Conservation (phyloP, 2,113 vertebrate species). For the Okapia johnstoni region DNA sequence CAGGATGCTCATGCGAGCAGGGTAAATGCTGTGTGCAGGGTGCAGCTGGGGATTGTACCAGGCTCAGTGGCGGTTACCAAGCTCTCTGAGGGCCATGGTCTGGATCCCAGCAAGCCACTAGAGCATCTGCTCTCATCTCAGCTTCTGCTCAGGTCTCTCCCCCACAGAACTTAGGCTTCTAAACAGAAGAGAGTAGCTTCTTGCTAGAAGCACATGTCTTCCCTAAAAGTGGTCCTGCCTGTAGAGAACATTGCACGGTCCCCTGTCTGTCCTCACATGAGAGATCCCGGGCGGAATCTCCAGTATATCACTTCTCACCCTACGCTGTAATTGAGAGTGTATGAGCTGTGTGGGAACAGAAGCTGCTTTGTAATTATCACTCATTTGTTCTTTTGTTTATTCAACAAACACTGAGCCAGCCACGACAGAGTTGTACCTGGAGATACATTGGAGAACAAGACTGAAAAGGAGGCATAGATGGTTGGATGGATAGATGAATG, state of each 20-base stretch:
- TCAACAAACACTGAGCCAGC: background rate
- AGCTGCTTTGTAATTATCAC: background rate
- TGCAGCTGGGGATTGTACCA: background rate
- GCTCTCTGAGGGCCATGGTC: background rate
- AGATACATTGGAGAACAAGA: background rate
- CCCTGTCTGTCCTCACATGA: background rate
- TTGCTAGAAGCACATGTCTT: background rate
- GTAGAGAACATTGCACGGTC: background rate
- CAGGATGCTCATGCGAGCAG: background rate
- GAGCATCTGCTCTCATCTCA: background rate
- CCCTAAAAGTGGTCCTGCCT: background rate
- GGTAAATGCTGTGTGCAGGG: accelerated
- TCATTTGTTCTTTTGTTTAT: background rate
- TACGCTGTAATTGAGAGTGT: background rate
- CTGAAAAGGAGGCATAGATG: background rate
- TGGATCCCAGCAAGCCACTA: accelerated
- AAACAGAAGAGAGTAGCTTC: background rate
- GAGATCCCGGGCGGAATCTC: background rate
- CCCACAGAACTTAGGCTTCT: background rate
- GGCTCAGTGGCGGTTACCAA: background rate
- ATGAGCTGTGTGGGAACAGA: background rate
- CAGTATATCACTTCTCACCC: background rate
- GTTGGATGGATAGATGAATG: background rate
- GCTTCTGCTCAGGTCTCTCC: background rate
- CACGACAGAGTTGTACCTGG: background rate